Base-by-base conservation (phyloP, 1,140 invertebrate genomes). In the Ooceraea biroi region DNA sequence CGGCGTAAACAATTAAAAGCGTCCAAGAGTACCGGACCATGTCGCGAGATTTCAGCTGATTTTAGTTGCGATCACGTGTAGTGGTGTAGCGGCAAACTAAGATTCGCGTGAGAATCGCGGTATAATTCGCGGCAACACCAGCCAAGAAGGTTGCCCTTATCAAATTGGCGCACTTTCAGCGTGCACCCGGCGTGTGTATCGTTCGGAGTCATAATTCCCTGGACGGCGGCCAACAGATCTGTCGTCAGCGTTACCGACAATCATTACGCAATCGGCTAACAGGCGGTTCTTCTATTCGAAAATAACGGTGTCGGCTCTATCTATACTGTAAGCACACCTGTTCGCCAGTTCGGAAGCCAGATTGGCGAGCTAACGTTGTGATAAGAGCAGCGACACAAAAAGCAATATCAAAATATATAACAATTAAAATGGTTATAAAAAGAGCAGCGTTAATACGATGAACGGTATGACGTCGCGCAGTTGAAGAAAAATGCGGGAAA, bases 131-230 rank as follows among this genome's bases (percentile, higher is more conserved):
- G 65, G 57, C 50, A 87, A 14, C 55, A 72, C 36, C 74, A 52
- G 73, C 52, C 58, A 72, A 50, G 46, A 57, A 41, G 72, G 76
- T 65, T 19, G 65, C 36, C 58, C 88, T 83, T 83, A 87, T 87
- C 85, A 89, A 87, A 82, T 89, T 87, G 88, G 73, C 85, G 25
- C 78, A 57, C 60, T 19, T 46, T 68, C 85, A 52, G 77, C 69
- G 65, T 36, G 2, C 44, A 60, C 61, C 65, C 25, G 12, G 66
- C 52, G 44, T 11, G 36, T 41, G 60, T 80, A 89, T 87, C 83
- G 80, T 69, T 60, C 46, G 57, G 19, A 66, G 12, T 68, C 65
- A 48, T 36, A 44, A 27, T 73, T 52, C 30, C 3, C 65, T 90
- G 88, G 89, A 84, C 4, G 30, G 0, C 3, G 44, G 57, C 86